Base-by-base conservation (phyloP, 1,140 invertebrate genomes). In the Leptonema lineaticorne region DNA sequence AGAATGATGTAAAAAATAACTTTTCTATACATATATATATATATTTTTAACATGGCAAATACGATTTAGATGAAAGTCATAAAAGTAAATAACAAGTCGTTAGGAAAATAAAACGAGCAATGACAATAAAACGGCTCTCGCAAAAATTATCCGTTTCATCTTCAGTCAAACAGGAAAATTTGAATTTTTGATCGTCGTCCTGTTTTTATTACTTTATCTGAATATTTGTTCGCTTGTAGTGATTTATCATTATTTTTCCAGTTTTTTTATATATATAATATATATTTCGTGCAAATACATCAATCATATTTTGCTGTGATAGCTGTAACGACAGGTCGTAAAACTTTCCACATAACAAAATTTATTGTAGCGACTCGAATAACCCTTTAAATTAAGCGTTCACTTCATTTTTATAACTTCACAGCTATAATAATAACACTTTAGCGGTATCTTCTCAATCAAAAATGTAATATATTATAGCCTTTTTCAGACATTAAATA, bases 131-230 rank as follows among this genome's bases (percentile, higher is more conserved):
- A 41, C 37, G 37, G 11, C 37, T 41, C 2, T 16, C 11, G 37
- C 16, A 16, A 41, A 41, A 41, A 41, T 41, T 41, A 41, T 41
- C 37, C 16, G 16, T 33, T 3, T 1, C 37, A 9, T 41, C 16
- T 41, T 41, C 11, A 41, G 9, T 16, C 37, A 16, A 11, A 41
- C 16, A 11, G 11, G 37, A 16, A 41, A 14, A 41, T 41, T 41
- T 41, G 37, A 41, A 41, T 41, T 41, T 41, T 41, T 41, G 37
- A 41, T 41, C n/a, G n/a, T n/a, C n/a, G n/a, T n/a, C n/a, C n/a
- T n/a, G n/a, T n/a, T n/a, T n/a, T n/a, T n/a, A n/a, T n/a, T n/a
- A n/a, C n/a, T n/a, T n/a, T n/a, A n/a, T n/a, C n/a, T n/a, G n/a
- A n/a, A n/a, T n/a, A n/a, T n/a, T n/a, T n/a, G n/a, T n/a, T n/a